Evolutionary conservation across 2,888 invertebrate species (phyloP).

Genomic region (Lamellibrachia columna): DNA sequence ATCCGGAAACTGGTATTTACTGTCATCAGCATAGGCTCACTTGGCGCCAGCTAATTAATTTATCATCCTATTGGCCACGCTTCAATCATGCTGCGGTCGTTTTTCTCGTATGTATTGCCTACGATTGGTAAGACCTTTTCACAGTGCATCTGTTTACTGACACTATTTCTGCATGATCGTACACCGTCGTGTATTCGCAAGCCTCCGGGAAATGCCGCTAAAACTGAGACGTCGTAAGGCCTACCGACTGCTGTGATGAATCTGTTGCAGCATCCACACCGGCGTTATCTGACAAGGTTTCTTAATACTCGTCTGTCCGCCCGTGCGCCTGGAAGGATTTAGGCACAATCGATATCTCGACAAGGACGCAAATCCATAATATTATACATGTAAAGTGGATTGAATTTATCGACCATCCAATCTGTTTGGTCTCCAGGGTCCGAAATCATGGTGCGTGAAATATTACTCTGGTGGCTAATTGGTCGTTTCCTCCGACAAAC

Average conservation of each 20-base stretch:
- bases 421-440: background rate
- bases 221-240: background rate
- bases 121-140: background rate
- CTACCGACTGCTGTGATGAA: background rate
- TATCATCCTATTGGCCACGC: background rate
- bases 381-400: background rate
- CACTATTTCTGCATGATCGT: background rate
- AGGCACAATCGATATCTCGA: background rate
- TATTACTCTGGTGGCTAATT: background rate
- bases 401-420: background rate
- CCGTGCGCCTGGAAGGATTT: background rate
- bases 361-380: background rate
- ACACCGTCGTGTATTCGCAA: background rate
- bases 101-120: background rate
- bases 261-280: background rate
- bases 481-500: background rate
- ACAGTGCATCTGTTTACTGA: background rate
- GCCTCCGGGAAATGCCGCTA: background rate
- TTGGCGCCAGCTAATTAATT: background rate
- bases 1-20: background rate
- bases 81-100: background rate
- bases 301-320: background rate
- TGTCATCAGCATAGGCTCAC: background rate
- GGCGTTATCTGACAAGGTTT: background rate
- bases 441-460: background rate